phyloP scores from a whole-genome alignment of 2,113 vertebrate genomes.

The Calyptommatus sinebrachiatus region DNA sequence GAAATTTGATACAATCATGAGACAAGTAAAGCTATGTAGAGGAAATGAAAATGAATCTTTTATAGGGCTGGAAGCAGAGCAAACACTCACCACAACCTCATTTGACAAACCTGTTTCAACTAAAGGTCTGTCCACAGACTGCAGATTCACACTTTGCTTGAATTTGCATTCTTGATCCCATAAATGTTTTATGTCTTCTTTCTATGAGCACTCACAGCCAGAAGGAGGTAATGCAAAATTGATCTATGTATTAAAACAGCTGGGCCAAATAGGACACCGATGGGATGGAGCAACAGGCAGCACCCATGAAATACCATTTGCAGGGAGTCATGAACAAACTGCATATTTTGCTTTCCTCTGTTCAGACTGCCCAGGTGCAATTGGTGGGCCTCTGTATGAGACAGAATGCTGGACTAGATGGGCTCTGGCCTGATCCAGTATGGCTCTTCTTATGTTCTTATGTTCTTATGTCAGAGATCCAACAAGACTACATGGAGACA shows the following conservation, averaged over 20 bases:
- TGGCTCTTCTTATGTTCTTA: no score
- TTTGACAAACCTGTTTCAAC: conserved; percentile 73
- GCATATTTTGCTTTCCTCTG: no score
- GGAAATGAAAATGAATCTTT: conserved; percentile 69
- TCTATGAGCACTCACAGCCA: conserved; percentile 80
- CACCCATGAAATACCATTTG: no score
- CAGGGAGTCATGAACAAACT: no score
- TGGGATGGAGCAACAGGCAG: no score
- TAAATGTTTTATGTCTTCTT: conserved; percentile 89
- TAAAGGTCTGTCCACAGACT: conserved; percentile 65
- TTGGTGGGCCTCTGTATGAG: no score
- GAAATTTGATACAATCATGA: conserved; percentile 14
- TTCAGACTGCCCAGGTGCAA: no score
- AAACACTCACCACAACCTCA: conserved; percentile 64
- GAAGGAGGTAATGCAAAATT: conserved; percentile 90
- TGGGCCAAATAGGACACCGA: conserved; percentile 80
- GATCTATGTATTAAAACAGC: conserved; percentile 89
- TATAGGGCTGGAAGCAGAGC: conserved; percentile 54
- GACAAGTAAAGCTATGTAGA: conserved; percentile 45
- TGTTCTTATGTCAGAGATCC: conserved; percentile 70
- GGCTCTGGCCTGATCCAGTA: no score
- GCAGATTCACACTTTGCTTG: conserved; percentile 77
- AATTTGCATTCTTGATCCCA: conserved; percentile 82
- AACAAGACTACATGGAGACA: conserved; percentile 52
- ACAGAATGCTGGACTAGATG: no score